Evolutionary conservation across 1,140 invertebrate species (phyloP).

Genomic region (Subanguina moxae): DNA sequence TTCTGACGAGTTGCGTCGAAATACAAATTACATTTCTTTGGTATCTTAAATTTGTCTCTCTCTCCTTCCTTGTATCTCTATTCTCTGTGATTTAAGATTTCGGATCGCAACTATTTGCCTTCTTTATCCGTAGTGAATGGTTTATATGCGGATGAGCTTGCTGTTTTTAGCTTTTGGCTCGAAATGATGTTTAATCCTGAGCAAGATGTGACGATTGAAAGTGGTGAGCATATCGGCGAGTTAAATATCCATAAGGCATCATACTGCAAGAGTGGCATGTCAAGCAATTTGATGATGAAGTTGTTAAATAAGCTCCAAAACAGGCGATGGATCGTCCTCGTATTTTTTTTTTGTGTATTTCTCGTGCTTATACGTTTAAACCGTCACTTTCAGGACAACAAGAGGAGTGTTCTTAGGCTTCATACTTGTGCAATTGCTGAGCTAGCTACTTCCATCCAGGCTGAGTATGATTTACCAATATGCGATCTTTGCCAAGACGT

Average conservation of each 20-base stretch:
- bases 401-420: constrained; percentile 13
- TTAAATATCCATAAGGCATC: not conserved
- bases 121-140: not conserved
- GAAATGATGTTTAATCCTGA: constrained; percentile 13
- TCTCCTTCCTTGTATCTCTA: not conserved
- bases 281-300: not conserved
- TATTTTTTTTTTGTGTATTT: constrained; percentile 2
- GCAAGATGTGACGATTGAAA: not conserved
- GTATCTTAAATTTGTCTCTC: not conserved
- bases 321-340: not conserved
- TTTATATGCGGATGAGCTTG: constrained; percentile 16
- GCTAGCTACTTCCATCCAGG: constrained; percentile 6
- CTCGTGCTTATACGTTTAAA: too few species aligned
- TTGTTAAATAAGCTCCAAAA: constrained; percentile 8
- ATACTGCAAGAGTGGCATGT: not conserved
- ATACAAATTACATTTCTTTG: constrained; percentile 10
- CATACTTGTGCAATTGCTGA: constrained; percentile 21
- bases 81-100: constrained; percentile 2
- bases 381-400: not conserved
- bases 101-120: constrained; percentile 13
- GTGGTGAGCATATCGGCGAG: not conserved
- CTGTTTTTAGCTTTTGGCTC: constrained; percentile 20
- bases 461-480: constrained; percentile 1
- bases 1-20: constrained; percentile 15
- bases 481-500: constrained; percentile 20